Base-by-base conservation (phyloP, 2,797 vertebrate species). In the Linurgus olivaceus region DNA sequence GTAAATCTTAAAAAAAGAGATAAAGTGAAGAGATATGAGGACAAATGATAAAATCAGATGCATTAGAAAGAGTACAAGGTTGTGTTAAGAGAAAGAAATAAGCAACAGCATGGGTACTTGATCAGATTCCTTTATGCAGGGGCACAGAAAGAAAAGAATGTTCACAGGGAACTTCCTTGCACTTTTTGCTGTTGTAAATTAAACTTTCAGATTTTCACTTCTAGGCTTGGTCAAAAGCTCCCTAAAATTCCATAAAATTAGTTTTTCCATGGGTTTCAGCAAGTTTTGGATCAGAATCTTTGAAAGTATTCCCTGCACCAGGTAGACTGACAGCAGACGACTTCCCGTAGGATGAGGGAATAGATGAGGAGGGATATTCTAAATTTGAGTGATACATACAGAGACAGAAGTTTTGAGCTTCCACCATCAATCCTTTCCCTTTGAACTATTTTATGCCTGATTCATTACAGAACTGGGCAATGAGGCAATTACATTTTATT, bases 101-200 rank as follows among this genome's bases (percentile, higher is more conserved):
- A 71, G 18, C 5, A 52, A 15, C 11, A 37, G 3, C 33, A 38
- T 0, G 1, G 2, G 8, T 40, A 23, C 14, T 47, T 1, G 2
- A 2, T 51, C 37, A 57, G 16, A 57, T 35, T 72, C 13, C 17
- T 78, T 79, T 42, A 24, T 2, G 2, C 3, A 24, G 20, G 3
- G 24, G 3, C 25, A 31, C 11, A 55, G 33, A 81, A 77, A 8
- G 7, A 80, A 58, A 61, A 52, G 2, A 21, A 14, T 25, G 6
- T 24, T 84, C 16, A 40, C 7, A n/a, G 26, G 8, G 13, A 79
- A 48, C 7, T 16, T 68, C 8, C 12, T 70, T 37, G 10, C 13
- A 20, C 1, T 24, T 72, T 76, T 52, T 86, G 17, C 9, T 73
- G 17, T 20, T 58, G 29, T 31, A 74, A 90, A 42, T 2, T 66